Percentiles rank a stretch among this genome's conserved stretches.
These are phyloP conservation scores for Triplophysa rosa DNA, from an alignment of 2,113 vertebrate species.

Conservation along the genomic window DNA sequence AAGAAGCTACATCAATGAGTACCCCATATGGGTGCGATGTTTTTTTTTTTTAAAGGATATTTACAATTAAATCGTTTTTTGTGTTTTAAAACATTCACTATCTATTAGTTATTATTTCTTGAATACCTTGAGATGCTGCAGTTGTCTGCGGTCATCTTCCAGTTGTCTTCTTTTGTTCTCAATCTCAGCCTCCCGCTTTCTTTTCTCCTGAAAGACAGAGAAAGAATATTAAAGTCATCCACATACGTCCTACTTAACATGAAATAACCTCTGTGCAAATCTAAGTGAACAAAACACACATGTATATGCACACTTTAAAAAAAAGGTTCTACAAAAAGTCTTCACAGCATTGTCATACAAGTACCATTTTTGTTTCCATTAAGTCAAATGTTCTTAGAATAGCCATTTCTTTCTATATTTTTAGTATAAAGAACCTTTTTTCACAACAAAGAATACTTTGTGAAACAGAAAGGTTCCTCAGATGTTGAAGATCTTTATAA, in stretches of 20 bases:
- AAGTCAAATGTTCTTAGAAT: too few relatives aligned
- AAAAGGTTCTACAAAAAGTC: too few relatives aligned
- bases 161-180: conserved; percentile 91
- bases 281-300: neutral
- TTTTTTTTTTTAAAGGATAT: too few relatives aligned
- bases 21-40: too few relatives aligned
- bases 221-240: neutral
- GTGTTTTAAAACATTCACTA: neutral
- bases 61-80: too few relatives aligned
- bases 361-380: too few relatives aligned
- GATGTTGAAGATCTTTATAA: too few relatives aligned
- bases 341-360: too few relatives aligned
- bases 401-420: too few relatives aligned
- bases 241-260: neutral
- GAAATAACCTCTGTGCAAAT: conserved; percentile 11
- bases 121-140: conserved; percentile 93
- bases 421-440: too few relatives aligned
- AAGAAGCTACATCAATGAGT: neutral
- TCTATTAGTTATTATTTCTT: neutral
- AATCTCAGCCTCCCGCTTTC: conserved; percentile 87
- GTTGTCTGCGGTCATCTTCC: conserved; percentile 88
- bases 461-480: too few relatives aligned
- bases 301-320: neutral
- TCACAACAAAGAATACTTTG: too few relatives aligned
- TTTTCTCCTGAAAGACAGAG: conserved; percentile 81